Percentiles rank a stretch among this genome's conserved stretches.
phyloP scores from a whole-genome alignment of 2,113 vertebrate species.

The Pedetes capensis region DNA sequence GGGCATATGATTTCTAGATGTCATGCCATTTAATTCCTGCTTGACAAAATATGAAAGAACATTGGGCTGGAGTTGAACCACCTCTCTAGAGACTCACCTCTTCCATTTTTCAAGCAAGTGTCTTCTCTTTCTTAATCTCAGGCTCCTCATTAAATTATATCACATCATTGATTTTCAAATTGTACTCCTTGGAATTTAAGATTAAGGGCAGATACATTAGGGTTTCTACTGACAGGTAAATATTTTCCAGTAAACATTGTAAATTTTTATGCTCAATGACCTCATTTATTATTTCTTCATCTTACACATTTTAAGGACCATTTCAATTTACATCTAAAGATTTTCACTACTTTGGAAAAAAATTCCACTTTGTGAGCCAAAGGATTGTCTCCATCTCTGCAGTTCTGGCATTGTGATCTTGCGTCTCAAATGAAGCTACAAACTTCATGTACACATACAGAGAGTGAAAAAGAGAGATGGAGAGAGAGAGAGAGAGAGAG shows the following conservation, averaged over 20 bases:
- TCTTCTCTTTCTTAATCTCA: neutral
- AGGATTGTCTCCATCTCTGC: neutral
- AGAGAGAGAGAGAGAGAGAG: too few species aligned
- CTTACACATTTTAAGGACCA: neutral
- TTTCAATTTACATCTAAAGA: conserved; percentile 19
- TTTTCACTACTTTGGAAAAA: conserved; percentile 4
- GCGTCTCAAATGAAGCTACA: neutral
- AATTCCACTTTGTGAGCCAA: neutral
- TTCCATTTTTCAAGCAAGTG: neutral
- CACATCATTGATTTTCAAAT: neutral
- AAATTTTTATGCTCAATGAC: neutral
- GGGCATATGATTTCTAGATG: neutral
- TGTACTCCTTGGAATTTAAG: neutral
- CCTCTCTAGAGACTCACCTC: neutral
- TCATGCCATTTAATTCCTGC: neutral
- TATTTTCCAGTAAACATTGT: neutral
- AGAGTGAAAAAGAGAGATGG: too few species aligned
- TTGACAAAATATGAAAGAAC: neutral
- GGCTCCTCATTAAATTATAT: neutral
- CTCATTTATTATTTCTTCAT: neutral
- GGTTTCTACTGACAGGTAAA: neutral
- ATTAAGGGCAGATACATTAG: neutral
- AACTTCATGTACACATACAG: too few species aligned
- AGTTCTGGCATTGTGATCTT: neutral
- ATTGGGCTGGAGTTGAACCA: neutral